Evolutionary conservation across 2,113 vertebrate species (phyloP).

Genomic region (Malurus cyaneus): DNA sequence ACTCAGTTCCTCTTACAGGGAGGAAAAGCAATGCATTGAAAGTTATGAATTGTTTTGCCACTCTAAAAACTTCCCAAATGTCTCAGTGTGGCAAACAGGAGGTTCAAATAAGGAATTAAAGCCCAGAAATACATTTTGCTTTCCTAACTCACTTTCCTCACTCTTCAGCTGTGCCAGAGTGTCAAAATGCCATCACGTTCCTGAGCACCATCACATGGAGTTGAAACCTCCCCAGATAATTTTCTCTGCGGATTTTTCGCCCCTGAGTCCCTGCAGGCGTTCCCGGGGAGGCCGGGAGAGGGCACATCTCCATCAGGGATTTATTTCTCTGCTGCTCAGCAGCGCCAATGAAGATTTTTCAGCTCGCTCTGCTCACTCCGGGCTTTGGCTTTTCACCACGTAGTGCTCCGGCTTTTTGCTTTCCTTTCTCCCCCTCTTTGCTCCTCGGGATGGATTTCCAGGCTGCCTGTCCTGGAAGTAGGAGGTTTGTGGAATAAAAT

Average conservation of each 20-base stretch:
- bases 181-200: neutral
- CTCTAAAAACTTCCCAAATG: neutral
- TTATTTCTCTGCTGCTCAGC: neutral
- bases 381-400: neutral
- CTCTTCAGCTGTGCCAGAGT: neutral
- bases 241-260: fast-evolving
- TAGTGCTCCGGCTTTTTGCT: neutral
- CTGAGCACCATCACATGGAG: too few relatives aligned
- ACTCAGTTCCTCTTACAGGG: neutral
- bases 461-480: neutral
- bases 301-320: slow-evolving; percentile 37
- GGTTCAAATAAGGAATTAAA: neutral
- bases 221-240: neutral
- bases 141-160: neutral
- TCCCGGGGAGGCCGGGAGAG: slow-evolving; percentile 21
- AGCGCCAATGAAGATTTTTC: neutral
- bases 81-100: neutral
- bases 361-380: neutral
- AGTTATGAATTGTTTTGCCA: neutral
- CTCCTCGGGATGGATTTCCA: neutral
- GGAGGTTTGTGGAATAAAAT: neutral
- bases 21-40: neutral
- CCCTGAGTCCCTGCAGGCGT: neutral
- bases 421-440: neutral
- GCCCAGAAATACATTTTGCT: neutral